Evolutionary conservation across 2,113 vertebrate species (phyloP).

Genomic region (Etheostoma cragini): DNA sequence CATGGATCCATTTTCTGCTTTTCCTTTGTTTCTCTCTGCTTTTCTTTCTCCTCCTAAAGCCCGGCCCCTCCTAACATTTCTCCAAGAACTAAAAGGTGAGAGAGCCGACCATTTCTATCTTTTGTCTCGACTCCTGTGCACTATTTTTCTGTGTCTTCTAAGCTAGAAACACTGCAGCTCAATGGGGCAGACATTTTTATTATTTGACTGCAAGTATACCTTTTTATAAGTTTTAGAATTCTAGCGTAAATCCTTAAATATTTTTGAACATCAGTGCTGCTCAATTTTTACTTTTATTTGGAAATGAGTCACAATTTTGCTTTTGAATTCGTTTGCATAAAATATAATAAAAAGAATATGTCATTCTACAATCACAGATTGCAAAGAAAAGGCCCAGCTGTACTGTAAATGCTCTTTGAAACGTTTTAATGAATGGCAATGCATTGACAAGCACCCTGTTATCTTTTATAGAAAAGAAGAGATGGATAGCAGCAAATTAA

Average conservation of each 20-base stretch:
- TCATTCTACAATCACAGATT: not conserved
- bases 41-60: constrained; percentile 83
- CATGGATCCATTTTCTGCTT: constrained; percentile 68
- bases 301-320: not conserved
- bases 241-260: not conserved
- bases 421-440: not conserved
- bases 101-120: constrained; percentile 37
- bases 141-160: constrained; percentile 10
- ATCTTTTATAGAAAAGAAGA: not conserved
- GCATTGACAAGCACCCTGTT: not conserved
- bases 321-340: not conserved
- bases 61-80: constrained; percentile 83
- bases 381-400: not conserved
- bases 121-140: constrained; percentile 12
- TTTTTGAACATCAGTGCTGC: not conserved
- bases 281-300: not conserved
- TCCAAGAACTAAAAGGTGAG: constrained; percentile 85
- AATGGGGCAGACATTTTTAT: not conserved
- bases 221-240: not conserved
- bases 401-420: not conserved
- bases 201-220: not conserved
- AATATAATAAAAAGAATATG: not conserved
- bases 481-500: not conserved
- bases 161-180: not conserved
- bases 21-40: constrained; percentile 68